A percentile compares a stretch with the other conserved stretches of the same genome.
phyloP scores from a whole-genome alignment of 2,888 invertebrate species.

The Meteorus colon region DNA sequence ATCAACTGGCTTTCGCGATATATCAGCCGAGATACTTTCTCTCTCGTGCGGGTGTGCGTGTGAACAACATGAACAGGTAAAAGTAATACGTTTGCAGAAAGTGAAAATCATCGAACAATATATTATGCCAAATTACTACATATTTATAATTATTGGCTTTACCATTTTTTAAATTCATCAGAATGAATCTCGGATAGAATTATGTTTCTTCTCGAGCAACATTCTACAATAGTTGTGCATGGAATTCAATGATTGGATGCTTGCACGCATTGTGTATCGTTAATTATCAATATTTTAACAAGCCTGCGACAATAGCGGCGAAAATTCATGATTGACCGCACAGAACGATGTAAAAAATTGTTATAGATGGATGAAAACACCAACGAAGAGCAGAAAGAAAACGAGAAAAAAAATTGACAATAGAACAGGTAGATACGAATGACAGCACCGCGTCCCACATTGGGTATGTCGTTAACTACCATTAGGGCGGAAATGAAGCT shows the following conservation, averaged over 20 bases:
- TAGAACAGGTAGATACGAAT: neutral
- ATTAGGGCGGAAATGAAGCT: constrained; percentile 14
- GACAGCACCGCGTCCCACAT: constrained; percentile 7
- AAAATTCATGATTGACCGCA: neutral
- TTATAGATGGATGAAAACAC: neutral
- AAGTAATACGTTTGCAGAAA: constrained; percentile 36
- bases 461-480: constrained; percentile 23
- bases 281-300: constrained; percentile 8
- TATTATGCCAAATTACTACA: constrained; percentile 3
- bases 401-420: neutral
- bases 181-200: no score
- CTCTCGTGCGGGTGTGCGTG: constrained; percentile 35
- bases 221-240: no score
- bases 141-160: neutral
- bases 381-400: neutral
- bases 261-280: neutral
- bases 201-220: no score
- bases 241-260: neutral
- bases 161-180: neutral
- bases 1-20: constrained; percentile 35
- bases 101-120: constrained; percentile 32
- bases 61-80: constrained; percentile 33
- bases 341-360: neutral
- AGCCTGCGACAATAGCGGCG: neutral
- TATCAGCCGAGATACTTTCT: constrained; percentile 33